Evolutionary conservation across 2,888 invertebrate species (phyloP), one percentile per base, ranked within the genome.

Genomic region (Cremastobaeus sp.): DNA sequence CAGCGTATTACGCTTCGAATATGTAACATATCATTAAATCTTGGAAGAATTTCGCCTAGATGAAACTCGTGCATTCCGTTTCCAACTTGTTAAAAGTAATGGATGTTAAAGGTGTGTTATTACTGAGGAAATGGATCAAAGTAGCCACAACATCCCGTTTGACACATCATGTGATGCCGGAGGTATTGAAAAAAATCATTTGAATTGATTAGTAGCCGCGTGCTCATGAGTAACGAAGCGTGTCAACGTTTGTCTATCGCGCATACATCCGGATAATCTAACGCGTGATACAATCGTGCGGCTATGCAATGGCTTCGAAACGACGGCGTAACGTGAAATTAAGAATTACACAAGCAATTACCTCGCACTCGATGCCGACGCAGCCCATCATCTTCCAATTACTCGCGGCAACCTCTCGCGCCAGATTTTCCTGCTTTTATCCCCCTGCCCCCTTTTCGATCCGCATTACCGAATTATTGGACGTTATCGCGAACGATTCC

Each of bases 331-430:
- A 85, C 84, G 82, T 85, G 82, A 84, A 85, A 85, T 85, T 85
- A 85, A 84, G 83, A 85, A 85, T 84, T 84, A 85, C 84, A 83
- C 84, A 81, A 83, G 84, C 84, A 84, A 85, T 85, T 85, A 85
- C 82, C 81, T 78, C 79, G 80, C 81, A 79, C 81, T 82, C 81
- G 80, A 81, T 79, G 78, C 79, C 78, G 81, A 80, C 82, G 79
- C 79, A 84, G 84, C 82, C 84, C 82, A 84, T 84, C 85, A 84
- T 84, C 84, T 83, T 84, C 84, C 84, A 84, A 84, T 84, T 85
- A 84, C 76, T 70, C 52, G 76, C 70, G 64, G 73, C 69, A 59
- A 57, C 62, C 39, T 54, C 48, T 50, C 30, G 48, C 54, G 50
- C 14, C 37, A 39, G 48, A 66, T 76, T 65, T 62, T 43, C 48